Evolutionary conservation across 2,797 vertebrate species (phyloP).

Genomic region (Lepidocolaptes lacrymiger): DNA sequence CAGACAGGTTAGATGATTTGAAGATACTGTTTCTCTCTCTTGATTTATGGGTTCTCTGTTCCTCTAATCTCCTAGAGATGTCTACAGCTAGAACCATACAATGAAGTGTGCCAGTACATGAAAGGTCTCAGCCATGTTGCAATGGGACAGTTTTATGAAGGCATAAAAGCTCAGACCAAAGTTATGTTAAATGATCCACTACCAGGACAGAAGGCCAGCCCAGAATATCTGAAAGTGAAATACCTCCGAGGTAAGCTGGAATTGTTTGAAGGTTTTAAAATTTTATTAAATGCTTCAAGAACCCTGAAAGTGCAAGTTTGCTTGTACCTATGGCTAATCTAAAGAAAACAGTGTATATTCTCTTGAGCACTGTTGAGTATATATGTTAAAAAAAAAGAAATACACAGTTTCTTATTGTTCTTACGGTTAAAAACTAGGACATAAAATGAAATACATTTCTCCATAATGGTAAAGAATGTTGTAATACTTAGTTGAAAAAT

Average conservation of each 20-base stretch:
- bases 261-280: background rate
- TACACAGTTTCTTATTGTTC: background rate
- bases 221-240: conserved; percentile 97
- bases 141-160: conserved; percentile 98
- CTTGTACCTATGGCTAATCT: background rate
- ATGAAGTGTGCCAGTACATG: conserved; percentile 99
- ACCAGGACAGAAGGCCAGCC: conserved; percentile 95
- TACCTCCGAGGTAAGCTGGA: conserved; percentile 91
- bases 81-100: conserved; percentile 93
- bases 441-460: background rate
- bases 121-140: conserved; percentile 95
- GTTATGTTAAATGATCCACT: conserved; percentile 97
- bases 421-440: background rate
- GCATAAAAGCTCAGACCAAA: conserved; percentile 98
- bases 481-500: background rate
- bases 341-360: background rate
- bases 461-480: background rate
- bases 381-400: background rate
- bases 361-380: background rate
- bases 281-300: background rate
- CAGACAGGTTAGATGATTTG: background rate
- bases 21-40: background rate
- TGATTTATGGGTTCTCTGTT: background rate
- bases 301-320: background rate
- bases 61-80: conserved; percentile 81